Base-by-base conservation (phyloP, 1,140 invertebrate species). In the Heliothis virescens region DNA sequence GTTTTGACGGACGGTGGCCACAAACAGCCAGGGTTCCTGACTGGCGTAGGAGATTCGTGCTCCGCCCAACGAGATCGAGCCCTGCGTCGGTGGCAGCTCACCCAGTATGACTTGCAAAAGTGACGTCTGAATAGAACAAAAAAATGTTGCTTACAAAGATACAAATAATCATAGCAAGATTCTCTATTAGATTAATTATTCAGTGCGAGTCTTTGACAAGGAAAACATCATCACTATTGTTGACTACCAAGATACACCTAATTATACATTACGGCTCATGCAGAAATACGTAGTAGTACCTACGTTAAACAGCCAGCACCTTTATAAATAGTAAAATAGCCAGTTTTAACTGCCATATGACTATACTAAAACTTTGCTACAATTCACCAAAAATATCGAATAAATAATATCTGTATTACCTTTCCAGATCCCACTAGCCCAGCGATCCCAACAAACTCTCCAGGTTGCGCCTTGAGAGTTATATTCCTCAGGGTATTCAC, bases 381-480 rank as follows among this genome's bases (percentile, higher is more conserved):
- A 26, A 26, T 26, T 26, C 21, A 26, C 1, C 21, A 26, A 26
- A 26, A 26, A 26, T 26, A 15, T 53, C 11, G 52, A 41, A 41
- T 53, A 10, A n/a, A 9, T n/a, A 11, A 21, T 62, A 95, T 86
- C 21, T 85, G 10, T 72, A 65, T 82, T 93, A 97, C 97, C 95
- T 98, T 98, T 85, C 98, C 98, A 69, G 97, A 95, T 50, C 97
- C 97, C 29, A 98, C 97, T 52, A 96, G 94, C 59, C 98, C 98
- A 48, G 98, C 96, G 1, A 98, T 91, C 12, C 96, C 97, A 60
- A 97, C 91, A 52, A 98, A 95, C 89, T 97, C 95, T 5, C 97
- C 97, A 7, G 95, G 92, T 80, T 94, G 90, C 0, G 96, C 95
- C 3, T 92, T 94, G 13, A 97, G 83, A 57, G 94, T 95, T 15